Base-by-base conservation (phyloP, 2,797 vertebrate genomes). In the Propithecus perrieri region DNA sequence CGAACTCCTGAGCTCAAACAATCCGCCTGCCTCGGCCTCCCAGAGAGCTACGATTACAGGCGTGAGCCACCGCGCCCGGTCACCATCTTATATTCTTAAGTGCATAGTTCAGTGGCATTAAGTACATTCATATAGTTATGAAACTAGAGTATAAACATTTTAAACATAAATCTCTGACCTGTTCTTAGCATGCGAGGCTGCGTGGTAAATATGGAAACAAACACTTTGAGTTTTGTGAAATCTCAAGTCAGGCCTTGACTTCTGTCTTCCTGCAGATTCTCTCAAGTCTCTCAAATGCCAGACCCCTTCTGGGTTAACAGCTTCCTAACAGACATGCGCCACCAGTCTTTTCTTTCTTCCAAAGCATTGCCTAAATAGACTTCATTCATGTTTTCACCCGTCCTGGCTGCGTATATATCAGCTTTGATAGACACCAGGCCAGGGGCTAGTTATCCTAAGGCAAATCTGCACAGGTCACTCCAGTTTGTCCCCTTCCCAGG, bases 331-430 rank as follows among this genome's bases (percentile, higher is more conserved):
- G 43, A 46, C n/a, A 33, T 0, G 20, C 5, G 15, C 20, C 80
- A 43, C 12, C 43, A 11, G 28, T 41, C 22, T 71, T 24, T 48
- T 67, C 50, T 35, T 69, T 22, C 41, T 61, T 78, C 72, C 24
- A 35, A 38, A 74, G 26, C 33, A 9, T 86, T 46, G 18, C 50
- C 65, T 63, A 74, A 35, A 48, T 48, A 63, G 26, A 3, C 22
- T 57, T 28, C 26, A 11, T 30, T 69, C 46, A 24, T 30, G 41
- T 30, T 63, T 75, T 43, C 33, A 26, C 10, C 4, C 41, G 7
- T 22, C 17, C 33, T n/a, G 35, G 26, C 26, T 61, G 11, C 4
- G 0, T 13, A 7, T 4, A 14, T 0, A 48, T 7, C 26, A 28
- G 17, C 43, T 41, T 20, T 71, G 65, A 17, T 10, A 28, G 65